These are phyloP conservation scores for Stegodyphus dumicola DNA, from an alignment of 1,140 invertebrate species.

Conservation along the genomic window DNA sequence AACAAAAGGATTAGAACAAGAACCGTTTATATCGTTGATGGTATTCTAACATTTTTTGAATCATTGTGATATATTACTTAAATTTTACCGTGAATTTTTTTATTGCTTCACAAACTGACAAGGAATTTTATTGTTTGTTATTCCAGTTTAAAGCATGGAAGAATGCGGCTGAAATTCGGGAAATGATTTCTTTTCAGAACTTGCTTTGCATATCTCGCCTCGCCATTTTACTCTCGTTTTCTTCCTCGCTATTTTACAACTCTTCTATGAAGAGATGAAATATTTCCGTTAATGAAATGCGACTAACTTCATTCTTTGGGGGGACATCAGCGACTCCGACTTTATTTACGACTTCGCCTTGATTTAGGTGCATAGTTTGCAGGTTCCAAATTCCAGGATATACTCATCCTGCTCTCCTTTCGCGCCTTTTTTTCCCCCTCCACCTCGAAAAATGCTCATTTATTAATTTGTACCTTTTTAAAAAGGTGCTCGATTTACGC, in stretches of 20 bases:
- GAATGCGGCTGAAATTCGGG: too few species aligned
- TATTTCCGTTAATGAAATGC: constrained; percentile 52
- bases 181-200: too few species aligned
- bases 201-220: too few species aligned
- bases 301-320: constrained; percentile 20
- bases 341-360: constrained; percentile 28
- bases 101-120: too few species aligned
- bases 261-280: constrained; percentile 11
- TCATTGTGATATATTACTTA: too few species aligned
- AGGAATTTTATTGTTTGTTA: too few species aligned
- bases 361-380: constrained; percentile 52
- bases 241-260: background rate
- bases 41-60: too few species aligned
- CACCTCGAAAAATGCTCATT: constrained; percentile 14
- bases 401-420: background rate
- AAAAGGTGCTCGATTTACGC: constrained; percentile 48
- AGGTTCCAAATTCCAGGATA: constrained; percentile 35
- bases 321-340: background rate
- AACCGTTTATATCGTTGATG: too few species aligned
- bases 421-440: background rate
- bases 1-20: too few species aligned
- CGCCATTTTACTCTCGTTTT: background rate
- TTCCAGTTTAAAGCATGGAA: too few species aligned
- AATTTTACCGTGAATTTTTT: too few species aligned
- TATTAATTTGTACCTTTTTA: constrained; percentile 59